Percentiles rank a stretch among this genome's conserved stretches.
Evolutionary conservation across 2,797 vertebrate species (phyloP).

Genomic region (Siniperca scherzeri): DNA sequence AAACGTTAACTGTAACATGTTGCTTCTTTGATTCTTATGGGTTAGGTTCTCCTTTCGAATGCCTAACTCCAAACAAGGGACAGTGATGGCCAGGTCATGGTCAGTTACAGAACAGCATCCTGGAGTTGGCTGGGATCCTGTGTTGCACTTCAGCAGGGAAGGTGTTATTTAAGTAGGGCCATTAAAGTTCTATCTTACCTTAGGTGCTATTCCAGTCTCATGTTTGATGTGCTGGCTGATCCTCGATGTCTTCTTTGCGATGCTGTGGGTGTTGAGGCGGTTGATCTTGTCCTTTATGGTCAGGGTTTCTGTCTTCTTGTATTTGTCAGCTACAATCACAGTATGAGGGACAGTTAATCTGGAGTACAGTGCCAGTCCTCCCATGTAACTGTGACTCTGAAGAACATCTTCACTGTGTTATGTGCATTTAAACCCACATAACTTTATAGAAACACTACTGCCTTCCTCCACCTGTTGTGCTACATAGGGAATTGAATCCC

Average conservation of each 20-base stretch:
- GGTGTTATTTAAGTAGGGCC: background rate
- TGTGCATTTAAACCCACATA: background rate
- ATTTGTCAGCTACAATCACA: conserved; percentile 90
- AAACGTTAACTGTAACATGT: background rate
- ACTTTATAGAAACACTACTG: background rate
- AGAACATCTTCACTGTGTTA: background rate
- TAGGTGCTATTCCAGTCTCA: conserved; percentile 91
- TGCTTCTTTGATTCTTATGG: background rate
- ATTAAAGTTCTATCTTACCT: conserved; percentile 77
- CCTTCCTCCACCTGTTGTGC: background rate
- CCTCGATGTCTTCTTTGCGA: conserved; percentile 94
- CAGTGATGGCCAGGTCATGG: background rate
- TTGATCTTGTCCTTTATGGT: conserved; percentile 92
- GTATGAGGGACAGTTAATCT: background rate
- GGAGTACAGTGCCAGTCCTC: background rate
- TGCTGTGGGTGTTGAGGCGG: conserved; percentile 93
- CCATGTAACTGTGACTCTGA: background rate
- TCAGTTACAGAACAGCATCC: background rate
- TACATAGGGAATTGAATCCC: background rate
- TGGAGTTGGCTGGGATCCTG: background rate
- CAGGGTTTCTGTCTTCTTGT: conserved; percentile 91
- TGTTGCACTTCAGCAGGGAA: too few species aligned
- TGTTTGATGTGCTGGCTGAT: conserved; percentile 93
- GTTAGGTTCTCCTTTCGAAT: background rate
- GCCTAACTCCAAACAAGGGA: background rate